Conservation (phyloP, 2,888 invertebrate species). For the Zootermopsis nevadensis region DNA sequence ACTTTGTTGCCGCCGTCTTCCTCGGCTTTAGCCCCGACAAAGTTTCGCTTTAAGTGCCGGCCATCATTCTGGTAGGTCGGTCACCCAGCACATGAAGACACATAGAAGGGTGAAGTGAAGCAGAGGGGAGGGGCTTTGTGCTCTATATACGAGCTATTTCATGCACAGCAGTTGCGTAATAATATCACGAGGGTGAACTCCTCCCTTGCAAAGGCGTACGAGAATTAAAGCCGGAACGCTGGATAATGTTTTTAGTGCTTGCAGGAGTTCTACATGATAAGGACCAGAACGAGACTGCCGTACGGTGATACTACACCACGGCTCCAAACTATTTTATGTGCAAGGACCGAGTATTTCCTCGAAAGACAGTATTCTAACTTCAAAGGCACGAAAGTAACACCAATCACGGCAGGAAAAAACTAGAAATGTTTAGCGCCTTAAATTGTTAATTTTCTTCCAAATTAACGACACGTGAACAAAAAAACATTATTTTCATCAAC, state of each 20-base stretch:
- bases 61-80: slow-evolving; percentile 48
- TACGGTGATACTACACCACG: no score
- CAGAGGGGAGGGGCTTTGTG: slow-evolving; percentile 1
- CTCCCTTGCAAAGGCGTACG: neutral
- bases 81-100: slow-evolving; percentile 39
- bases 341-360: no score
- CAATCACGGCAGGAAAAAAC: no score
- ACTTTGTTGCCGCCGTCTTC: slow-evolving; percentile 35
- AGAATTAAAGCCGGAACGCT: slow-evolving; percentile 46
- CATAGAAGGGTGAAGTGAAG: neutral
- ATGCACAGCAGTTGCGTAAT: slow-evolving; percentile 46
- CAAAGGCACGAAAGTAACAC: no score
- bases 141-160: slow-evolving; percentile 45
- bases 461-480: no score
- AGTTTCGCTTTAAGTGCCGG: slow-evolving; percentile 51
- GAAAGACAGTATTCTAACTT: no score
- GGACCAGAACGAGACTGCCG: neutral
- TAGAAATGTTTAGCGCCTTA: no score
- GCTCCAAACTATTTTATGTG: no score
- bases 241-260: slow-evolving; percentile 29
- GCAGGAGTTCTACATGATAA: slow-evolving; percentile 10
- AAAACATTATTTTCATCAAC: no score
- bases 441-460: no score
- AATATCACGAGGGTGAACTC: slow-evolving; percentile 33
- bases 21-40: slow-evolving; percentile 50